Evolutionary conservation across 2,113 vertebrate species (phyloP), one percentile per base, ranked within the genome.

Genomic region (Boulengeromyrus knoepffleri): DNA sequence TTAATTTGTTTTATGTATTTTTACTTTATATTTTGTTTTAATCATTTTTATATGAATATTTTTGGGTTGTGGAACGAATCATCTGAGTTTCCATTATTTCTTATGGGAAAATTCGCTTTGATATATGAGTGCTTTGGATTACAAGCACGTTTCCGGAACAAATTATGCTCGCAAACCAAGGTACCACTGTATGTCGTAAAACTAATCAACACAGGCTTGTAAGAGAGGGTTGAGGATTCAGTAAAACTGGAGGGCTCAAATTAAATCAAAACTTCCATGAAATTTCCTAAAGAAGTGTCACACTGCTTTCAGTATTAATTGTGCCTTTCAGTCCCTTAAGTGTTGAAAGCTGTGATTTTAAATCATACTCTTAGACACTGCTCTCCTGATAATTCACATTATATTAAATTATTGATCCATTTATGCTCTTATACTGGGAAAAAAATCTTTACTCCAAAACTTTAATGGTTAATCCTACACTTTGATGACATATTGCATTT

Each of bases 171-270:
- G 5, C 19, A 56, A 56, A 56, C 53, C 53, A 21, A 7, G 53
- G 19, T 56, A 56, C 53, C 53, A 7, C 53, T 87, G 8, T 47
- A 49, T 53, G n/a, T 52, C 5, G 0, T n/a, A 53, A n/a, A 36
- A 53, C 27, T 87, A 87, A 27, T 87, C 85, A 87, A 86, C n/a
- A 50, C 85, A 52, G 47, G 24, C 85, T 86, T 86, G 24, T 31
- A 50, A 39, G 70, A 77, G 70, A 77, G 15, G 31, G 74, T 19
- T 77, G 36, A 8, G 9, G 36, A 45, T 85, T 47, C 45, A 3
- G 1, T 46, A 47, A 24, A n/a, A 84, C 6, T 24, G 39, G 10
- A 10, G 21, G 45, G 39, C 80, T 24, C 6, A 39, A 84, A 84
- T 84, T 47, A 84, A 84, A 85, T 47, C 21, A 85, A 85, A 85